Percentiles rank a stretch among this genome's conserved stretches.
Conservation (phyloP, 2,888 invertebrate species). For the Tetrapedia diversipes region DNA sequence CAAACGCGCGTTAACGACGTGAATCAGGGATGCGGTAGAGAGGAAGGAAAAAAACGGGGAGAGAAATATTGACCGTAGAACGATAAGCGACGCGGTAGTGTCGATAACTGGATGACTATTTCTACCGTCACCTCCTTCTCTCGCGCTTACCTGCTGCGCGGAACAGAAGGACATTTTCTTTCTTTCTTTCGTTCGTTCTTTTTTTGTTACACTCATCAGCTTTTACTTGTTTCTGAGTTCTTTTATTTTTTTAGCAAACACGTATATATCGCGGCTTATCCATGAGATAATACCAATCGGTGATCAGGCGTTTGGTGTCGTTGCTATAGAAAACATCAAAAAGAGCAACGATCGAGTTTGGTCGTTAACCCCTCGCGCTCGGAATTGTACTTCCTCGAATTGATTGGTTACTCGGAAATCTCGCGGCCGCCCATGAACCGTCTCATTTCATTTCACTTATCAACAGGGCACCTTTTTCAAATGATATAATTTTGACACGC, state of each 20-base stretch:
- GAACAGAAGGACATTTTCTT: background rate
- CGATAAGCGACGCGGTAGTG: constrained; percentile 65
- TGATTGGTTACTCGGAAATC: constrained; percentile 52
- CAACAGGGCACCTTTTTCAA: constrained; percentile 9
- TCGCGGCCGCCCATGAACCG: constrained; percentile 18
- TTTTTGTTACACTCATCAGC: background rate
- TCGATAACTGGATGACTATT: constrained; percentile 68
- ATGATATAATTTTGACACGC: background rate
- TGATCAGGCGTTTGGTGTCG: constrained; percentile 20
- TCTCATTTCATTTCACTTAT: constrained; percentile 32
- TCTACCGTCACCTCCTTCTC: constrained; percentile 47
- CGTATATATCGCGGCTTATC: background rate
- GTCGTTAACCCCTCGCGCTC: constrained; percentile 42
- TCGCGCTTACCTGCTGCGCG: constrained; percentile 37
- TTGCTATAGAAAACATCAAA: constrained; percentile 21
- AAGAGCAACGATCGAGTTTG: constrained; percentile 44
- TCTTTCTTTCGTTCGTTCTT: background rate
- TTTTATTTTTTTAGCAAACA: background rate
- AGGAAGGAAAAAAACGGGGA: constrained; percentile 43
- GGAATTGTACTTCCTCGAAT: constrained; percentile 50
- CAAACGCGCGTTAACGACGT: constrained; percentile 57
- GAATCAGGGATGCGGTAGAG: constrained; percentile 44
- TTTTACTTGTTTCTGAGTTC: background rate
- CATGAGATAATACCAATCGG: constrained; percentile 24
- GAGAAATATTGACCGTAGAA: constrained; percentile 70